Evolutionary conservation across 2,888 invertebrate species (phyloP), one percentile per base, ranked within the genome.

Genomic region (Petrophora chlorosata): DNA sequence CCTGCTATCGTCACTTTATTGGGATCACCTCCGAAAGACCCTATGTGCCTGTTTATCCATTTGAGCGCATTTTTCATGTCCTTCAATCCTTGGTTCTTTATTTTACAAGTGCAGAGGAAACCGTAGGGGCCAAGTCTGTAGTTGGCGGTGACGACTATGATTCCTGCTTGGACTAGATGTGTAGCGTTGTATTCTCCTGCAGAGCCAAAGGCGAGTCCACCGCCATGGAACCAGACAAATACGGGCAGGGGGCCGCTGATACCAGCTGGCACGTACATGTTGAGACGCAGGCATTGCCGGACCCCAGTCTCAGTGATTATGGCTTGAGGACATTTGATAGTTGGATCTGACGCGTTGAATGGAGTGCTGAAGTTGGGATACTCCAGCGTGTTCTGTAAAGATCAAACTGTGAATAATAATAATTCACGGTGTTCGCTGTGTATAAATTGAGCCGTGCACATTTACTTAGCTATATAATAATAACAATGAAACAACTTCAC

Each of bases 41-140:
- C 62, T 13, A 85, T 83, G 47, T 86, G 70, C 0, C 70, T 58
- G 29, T 65, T 76, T 0, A 86, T 55, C 85, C 85, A 86, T 34
- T 63, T 73, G 3, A 86, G 39, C 1, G 82, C 83, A 10, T 62
- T 33, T 0, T 73, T 57, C 45, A 83, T 82, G 40, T 86, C 86
- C 50, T 82, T 82, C 3, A 86, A 49, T 0, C 85, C 85, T 41
- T 82, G 80, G 26, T 77, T 77, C 5, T 66, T 61, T 1, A 75
- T 65, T 3, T 73, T 71, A 16, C 79, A 65, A 1, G 82, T 63
- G 44, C 86, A 86, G 38, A 85, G 62, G 51, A 85, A 85, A 0
- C 85, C 85, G 8, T 83, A 85, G 1, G 82, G 78, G 0, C 85
- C 85, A 3, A 82, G 56, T 43, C 85, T 70, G 44, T 83, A 85